Base-by-base conservation (phyloP, 2,113 vertebrate species). In the Burhinus oedicnemus region DNA sequence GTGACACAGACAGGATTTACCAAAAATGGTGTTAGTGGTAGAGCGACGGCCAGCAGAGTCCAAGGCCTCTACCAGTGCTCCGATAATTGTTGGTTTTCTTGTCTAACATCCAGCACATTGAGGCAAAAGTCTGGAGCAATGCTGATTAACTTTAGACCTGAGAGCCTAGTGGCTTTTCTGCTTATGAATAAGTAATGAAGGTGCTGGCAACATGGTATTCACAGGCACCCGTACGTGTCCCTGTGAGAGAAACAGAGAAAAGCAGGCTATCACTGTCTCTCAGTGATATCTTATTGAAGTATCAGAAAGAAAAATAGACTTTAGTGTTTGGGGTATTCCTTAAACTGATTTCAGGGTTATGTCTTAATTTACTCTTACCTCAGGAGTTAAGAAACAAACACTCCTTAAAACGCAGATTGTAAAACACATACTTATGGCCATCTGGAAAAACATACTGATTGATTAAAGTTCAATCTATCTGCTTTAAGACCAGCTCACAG, bases 361-460 rank as follows among this genome's bases (percentile, higher is more conserved):
- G 80, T 92, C 89, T 97, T 94, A 96, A 91, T 96, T 96, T 95
- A 93, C 54, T 93, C 62, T 81, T 97, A 95, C 95, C 91, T 90
- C 69, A 47, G 49, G 60, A 94, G 90, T 74, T 92, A 96, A 89
- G 79, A 96, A 95, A 91, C 82, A 93, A 96, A 66, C 92, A 84
- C 76, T 85, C 79, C 70, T 96, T 93, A 95, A 96, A 97, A 96
- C 21, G 3, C 74, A 93, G 91, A 97, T 94, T 92, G 81, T 98
- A 95, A 68, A 94, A 78, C 85, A 91, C 95, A 84, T 92, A 93
- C 93, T 98, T 93, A 90, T 15, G 95, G 92, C 95, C 97, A 98
- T 98, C 98, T 98, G 98, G 97, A 96, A 97, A 95, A 97, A 87
- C 96, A 93, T 65, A 66, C 70, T 71, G 89, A 97, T 95, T 98